A percentile compares a stretch with the other conserved stretches of the same genome.
phyloP scores from a whole-genome alignment of 1,140 invertebrate genomes.

The Samia ricini region DNA sequence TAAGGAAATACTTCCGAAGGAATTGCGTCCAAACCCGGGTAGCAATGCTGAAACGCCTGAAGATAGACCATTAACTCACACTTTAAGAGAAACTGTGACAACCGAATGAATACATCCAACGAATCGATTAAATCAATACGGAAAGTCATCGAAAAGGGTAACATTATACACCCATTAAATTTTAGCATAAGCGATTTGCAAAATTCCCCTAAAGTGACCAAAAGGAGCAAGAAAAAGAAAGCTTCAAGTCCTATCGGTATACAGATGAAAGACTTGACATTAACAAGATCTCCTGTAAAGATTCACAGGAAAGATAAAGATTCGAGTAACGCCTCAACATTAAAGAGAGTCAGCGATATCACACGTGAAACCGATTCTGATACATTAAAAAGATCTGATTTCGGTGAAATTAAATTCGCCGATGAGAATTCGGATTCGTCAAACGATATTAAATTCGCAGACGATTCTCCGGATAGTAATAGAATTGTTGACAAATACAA shows the following conservation, averaged over 20 bases:
- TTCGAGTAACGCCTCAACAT: slow-evolving; percentile 54
- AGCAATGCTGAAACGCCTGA: slow-evolving; percentile 78
- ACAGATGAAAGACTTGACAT: slow-evolving; percentile 65
- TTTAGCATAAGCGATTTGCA: slow-evolving; percentile 71
- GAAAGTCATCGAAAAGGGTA: slow-evolving; percentile 60
- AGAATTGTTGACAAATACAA: slow-evolving; percentile 59
- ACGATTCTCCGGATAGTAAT: slow-evolving; percentile 70
- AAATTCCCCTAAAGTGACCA: slow-evolving; percentile 55
- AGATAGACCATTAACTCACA: slow-evolving; percentile 49
- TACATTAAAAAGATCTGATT: slow-evolving; percentile 56
- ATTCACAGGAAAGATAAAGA: slow-evolving; percentile 58
- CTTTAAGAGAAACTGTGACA: slow-evolving; percentile 41
- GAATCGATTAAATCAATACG: slow-evolving; percentile 64
- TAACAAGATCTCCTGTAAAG: slow-evolving; percentile 55
- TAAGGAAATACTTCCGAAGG: slow-evolving; percentile 76
- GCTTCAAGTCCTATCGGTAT: slow-evolving; percentile 53
- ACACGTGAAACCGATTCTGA: slow-evolving; percentile 51
- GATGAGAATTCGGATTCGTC: slow-evolving; percentile 74
- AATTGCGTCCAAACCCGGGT: slow-evolving; percentile 72
- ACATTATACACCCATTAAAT: slow-evolving; percentile 73
- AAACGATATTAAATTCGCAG: slow-evolving; percentile 69
- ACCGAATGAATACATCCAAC: slow-evolving; percentile 50
- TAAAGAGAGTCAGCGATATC: slow-evolving; percentile 61
- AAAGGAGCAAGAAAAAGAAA: slow-evolving; percentile 54
- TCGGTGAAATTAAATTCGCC: slow-evolving; percentile 68